These are phyloP conservation scores for Peribatodes rhomboidaria DNA, from an alignment of 2,888 invertebrate genomes.

Conservation along the genomic window DNA sequence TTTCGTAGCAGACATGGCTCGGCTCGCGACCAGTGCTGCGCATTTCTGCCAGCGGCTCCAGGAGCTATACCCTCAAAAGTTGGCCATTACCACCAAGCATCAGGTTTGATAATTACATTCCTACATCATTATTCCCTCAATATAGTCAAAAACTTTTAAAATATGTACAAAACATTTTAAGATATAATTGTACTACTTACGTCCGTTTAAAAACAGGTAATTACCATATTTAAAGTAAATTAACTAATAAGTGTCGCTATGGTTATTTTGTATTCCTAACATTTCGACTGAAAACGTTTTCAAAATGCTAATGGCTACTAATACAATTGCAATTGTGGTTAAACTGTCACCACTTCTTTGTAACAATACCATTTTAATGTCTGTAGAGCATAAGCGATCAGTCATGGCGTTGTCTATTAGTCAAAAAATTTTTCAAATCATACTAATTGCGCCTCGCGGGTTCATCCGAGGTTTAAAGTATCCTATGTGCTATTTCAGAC, in stretches of 20 bases:
- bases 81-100: conserved; percentile 64
- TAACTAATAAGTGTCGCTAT: neutral
- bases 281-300: conserved; percentile 2
- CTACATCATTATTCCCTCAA: neutral
- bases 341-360: conserved; percentile 4
- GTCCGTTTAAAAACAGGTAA: neutral
- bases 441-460: no score
- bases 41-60: conserved; percentile 79
- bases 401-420: conserved; percentile 19
- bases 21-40: conserved; percentile 73
- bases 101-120: conserved; percentile 55
- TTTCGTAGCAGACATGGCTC: conserved; percentile 64
- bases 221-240: neutral
- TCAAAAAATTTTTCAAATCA: no score
- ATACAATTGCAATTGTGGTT: conserved; percentile 8
- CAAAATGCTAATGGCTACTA: conserved; percentile 15
- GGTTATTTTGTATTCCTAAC: neutral
- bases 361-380: neutral
- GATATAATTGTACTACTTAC: neutral
- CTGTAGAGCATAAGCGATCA: neutral
- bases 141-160: neutral
- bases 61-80: conserved; percentile 76
- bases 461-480: no score
- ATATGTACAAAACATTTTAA: neutral
- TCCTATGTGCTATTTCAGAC: no score